Evolutionary conservation across 2,797 vertebrate genomes (phyloP).

Genomic region (Sorex maritimensis): DNA sequence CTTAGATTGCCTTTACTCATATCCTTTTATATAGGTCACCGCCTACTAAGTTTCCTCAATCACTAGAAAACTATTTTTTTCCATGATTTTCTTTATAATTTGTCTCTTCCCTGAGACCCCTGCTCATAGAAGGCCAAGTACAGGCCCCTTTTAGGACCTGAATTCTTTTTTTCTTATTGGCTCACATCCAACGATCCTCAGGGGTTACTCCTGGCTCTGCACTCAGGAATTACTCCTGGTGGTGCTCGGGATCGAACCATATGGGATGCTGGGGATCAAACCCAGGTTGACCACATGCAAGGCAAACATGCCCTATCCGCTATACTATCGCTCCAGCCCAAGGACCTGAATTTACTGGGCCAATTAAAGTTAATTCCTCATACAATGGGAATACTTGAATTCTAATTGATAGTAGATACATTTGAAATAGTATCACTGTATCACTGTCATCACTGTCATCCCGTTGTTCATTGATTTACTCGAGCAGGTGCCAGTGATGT

Average conservation of each 20-base stretch:
- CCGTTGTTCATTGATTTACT: too few relatives aligned
- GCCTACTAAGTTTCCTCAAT: neutral
- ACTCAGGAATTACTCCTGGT: too few relatives aligned
- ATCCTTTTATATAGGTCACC: neutral
- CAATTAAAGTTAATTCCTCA: conserved; percentile 19
- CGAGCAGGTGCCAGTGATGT: too few relatives aligned
- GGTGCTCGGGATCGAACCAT: too few relatives aligned
- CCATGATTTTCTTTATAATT: neutral
- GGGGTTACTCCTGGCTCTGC: too few relatives aligned
- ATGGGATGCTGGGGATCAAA: too few relatives aligned
- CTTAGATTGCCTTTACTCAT: conserved; percentile 9
- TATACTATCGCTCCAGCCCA: too few relatives aligned
- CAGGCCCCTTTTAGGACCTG: neutral
- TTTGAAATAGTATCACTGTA: neutral
- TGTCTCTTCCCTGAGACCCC: neutral
- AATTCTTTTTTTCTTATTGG: too few relatives aligned
- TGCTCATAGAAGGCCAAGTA: neutral
- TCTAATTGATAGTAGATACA: neutral
- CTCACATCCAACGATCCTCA: too few relatives aligned
- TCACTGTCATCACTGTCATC: conserved; percentile 1
- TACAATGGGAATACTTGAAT: conserved; percentile 19
- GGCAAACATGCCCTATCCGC: too few relatives aligned
- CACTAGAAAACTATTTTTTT: conserved; percentile 25
- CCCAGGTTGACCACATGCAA: too few relatives aligned
- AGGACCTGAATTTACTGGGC: neutral